These are phyloP conservation scores for Melieria picta DNA, from an alignment of 2,888 invertebrate genomes.

Conservation along the genomic window DNA sequence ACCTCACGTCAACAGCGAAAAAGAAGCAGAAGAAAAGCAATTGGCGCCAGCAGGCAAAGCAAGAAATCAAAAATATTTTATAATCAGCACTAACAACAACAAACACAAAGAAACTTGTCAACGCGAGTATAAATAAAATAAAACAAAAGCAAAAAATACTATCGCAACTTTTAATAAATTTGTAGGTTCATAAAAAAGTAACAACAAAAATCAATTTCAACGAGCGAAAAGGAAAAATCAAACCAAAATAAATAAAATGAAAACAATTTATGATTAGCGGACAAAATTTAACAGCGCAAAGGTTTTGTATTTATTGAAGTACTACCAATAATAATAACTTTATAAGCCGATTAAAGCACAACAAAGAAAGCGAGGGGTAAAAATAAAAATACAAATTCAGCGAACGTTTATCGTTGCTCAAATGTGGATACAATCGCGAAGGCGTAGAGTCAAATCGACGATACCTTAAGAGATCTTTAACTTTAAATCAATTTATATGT, in stretches of 20 bases:
- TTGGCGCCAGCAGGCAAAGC: slow-evolving; percentile 10
- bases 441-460: too few relatives aligned
- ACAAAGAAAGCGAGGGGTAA: background rate
- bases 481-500: too few relatives aligned
- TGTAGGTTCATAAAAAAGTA: slow-evolving; percentile 4
- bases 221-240: background rate
- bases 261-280: background rate
- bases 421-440: too few relatives aligned
- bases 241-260: background rate
- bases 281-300: too few relatives aligned
- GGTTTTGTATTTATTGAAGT: background rate
- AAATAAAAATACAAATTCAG: background rate
- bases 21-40: slow-evolving; percentile 12
- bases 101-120: slow-evolving; percentile 7
- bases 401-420: too few relatives aligned
- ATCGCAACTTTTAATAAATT: background rate
- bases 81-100: too few relatives aligned
- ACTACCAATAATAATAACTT: background rate
- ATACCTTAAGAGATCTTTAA: too few relatives aligned
- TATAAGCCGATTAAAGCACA: slow-evolving; percentile 1
- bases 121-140: background rate
- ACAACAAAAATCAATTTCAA: background rate
- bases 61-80: background rate
- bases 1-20: too few relatives aligned
- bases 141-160: slow-evolving; percentile 4